phyloP scores from a whole-genome alignment of 1,140 invertebrate genomes.

The Brachionus rubens region DNA sequence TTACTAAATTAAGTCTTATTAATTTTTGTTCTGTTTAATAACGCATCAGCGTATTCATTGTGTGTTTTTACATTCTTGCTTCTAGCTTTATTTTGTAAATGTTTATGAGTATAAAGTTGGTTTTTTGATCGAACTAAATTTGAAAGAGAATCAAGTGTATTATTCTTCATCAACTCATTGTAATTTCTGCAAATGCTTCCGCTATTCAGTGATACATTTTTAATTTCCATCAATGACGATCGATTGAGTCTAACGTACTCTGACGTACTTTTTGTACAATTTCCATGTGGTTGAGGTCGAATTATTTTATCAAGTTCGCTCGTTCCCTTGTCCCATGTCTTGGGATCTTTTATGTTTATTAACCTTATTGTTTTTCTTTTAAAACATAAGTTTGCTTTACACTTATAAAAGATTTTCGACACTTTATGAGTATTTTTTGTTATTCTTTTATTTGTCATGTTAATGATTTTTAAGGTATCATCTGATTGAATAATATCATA shows the following conservation, averaged over 20 bases:
- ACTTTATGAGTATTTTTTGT: background rate
- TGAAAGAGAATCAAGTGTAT: background rate
- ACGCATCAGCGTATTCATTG: background rate
- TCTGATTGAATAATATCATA: background rate
- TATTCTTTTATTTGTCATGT: background rate
- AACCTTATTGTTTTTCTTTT: conserved; percentile 6
- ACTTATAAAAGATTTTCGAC: background rate
- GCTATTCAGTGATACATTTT: background rate
- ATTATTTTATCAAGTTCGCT: background rate
- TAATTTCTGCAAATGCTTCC: background rate
- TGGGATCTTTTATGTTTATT: background rate
- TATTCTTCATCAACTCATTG: background rate
- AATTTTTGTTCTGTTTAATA: background rate
- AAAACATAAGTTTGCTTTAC: background rate
- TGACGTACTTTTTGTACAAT: background rate
- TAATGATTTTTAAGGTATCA: background rate
- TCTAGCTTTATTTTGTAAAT: background rate
- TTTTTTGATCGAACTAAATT: background rate
- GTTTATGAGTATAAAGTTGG: background rate
- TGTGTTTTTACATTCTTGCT: conserved; percentile 1
- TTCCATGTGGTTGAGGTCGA: background rate
- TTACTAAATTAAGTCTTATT: no score
- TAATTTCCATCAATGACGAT: background rate
- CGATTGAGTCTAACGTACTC: background rate
- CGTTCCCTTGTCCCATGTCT: background rate